Evolutionary conservation across 2,797 vertebrate genomes (phyloP).

Genomic region (Cottoperca gobio): DNA sequence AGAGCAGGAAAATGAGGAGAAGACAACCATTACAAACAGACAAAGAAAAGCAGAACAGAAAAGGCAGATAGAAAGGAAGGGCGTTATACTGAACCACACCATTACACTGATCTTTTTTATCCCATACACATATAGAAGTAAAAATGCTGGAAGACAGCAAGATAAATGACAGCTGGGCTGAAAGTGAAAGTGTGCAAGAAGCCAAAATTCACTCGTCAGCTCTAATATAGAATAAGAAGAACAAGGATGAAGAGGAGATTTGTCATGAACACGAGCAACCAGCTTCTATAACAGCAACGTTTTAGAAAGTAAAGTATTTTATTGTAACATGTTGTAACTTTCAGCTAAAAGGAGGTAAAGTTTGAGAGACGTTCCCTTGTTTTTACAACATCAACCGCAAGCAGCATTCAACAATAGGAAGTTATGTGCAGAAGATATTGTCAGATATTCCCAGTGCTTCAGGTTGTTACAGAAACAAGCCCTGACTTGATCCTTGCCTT

Average conservation of each 20-base stretch:
- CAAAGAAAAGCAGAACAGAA: conserved; percentile 20
- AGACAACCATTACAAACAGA: conserved; percentile 29
- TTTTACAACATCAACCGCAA: conserved; percentile 15
- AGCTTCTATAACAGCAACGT: not conserved
- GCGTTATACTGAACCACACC: not conserved
- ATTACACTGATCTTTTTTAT: conserved; percentile 16
- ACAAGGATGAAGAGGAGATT: not conserved
- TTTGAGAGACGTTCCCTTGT: not conserved
- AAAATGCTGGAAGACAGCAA: not conserved
- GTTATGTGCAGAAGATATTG: conserved; percentile 28
- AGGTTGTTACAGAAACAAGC: conserved; percentile 65
- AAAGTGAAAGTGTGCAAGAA: conserved; percentile 5
- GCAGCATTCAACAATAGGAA: conserved; percentile 23
- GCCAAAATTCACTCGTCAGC: not conserved
- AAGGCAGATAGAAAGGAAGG: conserved; percentile 1
- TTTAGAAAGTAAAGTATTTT: not conserved
- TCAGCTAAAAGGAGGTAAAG: not conserved
- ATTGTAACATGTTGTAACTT: not conserved
- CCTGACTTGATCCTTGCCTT: conserved; percentile 64
- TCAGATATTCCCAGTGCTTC: conserved; percentile 45
- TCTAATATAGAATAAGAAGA: conserved; percentile 3
- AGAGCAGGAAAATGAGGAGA: conserved; percentile 19
- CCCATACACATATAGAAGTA: conserved; percentile 13
- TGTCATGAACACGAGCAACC: not conserved
- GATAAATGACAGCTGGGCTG: not conserved